Conservation (phyloP, 1,140 invertebrate genomes). For the Drosophila pseudoananassae region DNA sequence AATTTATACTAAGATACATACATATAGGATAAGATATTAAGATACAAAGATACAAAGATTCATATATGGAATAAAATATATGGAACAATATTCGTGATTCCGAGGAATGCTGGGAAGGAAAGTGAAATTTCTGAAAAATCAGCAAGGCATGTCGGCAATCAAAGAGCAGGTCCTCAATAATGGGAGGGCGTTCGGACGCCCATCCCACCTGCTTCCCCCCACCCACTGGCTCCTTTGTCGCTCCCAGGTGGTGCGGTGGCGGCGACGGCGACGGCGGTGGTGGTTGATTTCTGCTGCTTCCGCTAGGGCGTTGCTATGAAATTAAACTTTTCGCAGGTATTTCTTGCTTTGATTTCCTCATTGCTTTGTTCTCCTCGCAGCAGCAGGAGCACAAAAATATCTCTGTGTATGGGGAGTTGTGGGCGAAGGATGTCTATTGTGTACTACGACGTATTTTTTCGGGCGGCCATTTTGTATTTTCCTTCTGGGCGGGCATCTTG, state of each 20-base stretch:
- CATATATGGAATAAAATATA: background rate
- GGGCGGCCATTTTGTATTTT: conserved; percentile 66
- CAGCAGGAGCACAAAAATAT: conserved; percentile 42
- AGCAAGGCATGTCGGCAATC: conserved; percentile 29
- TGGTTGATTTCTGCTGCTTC: conserved; percentile 52
- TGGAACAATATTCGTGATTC: background rate
- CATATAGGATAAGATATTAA: too few relatives aligned
- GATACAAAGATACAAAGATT: too few relatives aligned
- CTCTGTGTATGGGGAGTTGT: background rate
- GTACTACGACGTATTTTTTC: conserved; percentile 28
- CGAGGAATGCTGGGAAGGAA: conserved; percentile 50
- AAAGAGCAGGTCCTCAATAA: conserved; percentile 34
- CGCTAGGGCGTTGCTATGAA: conserved; percentile 82
- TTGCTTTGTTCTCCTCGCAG: conserved; percentile 66
- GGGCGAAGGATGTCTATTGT: conserved; percentile 15
- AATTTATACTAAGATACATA: too few relatives aligned
- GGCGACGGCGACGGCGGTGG: conserved; percentile 9
- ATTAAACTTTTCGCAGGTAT: conserved; percentile 83
- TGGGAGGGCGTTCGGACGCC: conserved; percentile 3
- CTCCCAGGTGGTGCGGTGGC: conserved; percentile 5
- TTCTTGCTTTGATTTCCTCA: conserved; percentile 73
- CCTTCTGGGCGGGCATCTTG: conserved; percentile 36
- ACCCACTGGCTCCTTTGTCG: conserved; percentile 31
- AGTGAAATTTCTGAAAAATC: conserved; percentile 31
- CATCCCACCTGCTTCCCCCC: background rate